Percentiles rank a stretch among this genome's conserved stretches.
phyloP scores from a whole-genome alignment of 2,113 vertebrate species.

The Halichoerus grypus region DNA sequence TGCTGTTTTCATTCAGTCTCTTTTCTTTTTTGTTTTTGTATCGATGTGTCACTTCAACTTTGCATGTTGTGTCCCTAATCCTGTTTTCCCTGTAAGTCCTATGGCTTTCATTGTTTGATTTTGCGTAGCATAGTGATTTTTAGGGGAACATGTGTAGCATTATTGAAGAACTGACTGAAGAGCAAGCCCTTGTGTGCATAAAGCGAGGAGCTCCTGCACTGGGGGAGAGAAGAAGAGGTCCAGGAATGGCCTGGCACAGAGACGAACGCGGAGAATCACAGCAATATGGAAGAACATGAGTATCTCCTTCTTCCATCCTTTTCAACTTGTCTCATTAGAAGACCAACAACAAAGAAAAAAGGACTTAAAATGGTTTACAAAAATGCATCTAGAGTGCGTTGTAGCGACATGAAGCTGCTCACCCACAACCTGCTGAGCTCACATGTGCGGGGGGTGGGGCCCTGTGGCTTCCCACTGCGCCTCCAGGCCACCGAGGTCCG shows the following conservation, averaged over 20 bases:
- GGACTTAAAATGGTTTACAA: neutral
- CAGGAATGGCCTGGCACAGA: neutral
- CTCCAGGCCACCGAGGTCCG: conserved; percentile 95
- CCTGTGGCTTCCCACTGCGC: conserved; percentile 92
- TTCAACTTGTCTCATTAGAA: neutral
- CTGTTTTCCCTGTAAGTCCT: neutral
- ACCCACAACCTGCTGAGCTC: conserved; percentile 94
- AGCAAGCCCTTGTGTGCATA: neutral
- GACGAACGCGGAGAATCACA: neutral
- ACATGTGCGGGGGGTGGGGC: conserved; percentile 93
- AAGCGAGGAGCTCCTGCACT: neutral
- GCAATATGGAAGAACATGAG: fast-evolving
- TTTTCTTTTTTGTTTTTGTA: neutral
- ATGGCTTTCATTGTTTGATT: neutral
- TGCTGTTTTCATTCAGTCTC: neutral
- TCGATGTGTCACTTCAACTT: neutral
- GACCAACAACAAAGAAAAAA: neutral
- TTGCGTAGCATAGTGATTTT: neutral
- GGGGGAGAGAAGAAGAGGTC: too few relatives aligned
- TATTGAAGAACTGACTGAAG: fast-evolving
- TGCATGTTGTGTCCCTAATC: neutral
- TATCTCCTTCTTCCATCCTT: neutral
- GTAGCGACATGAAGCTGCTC: conserved; percentile 90
- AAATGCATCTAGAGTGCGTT: neutral
- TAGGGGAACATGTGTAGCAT: neutral